phyloP scores from a whole-genome alignment of 2,797 vertebrate genomes.

The Carcharodon carcharias region DNA sequence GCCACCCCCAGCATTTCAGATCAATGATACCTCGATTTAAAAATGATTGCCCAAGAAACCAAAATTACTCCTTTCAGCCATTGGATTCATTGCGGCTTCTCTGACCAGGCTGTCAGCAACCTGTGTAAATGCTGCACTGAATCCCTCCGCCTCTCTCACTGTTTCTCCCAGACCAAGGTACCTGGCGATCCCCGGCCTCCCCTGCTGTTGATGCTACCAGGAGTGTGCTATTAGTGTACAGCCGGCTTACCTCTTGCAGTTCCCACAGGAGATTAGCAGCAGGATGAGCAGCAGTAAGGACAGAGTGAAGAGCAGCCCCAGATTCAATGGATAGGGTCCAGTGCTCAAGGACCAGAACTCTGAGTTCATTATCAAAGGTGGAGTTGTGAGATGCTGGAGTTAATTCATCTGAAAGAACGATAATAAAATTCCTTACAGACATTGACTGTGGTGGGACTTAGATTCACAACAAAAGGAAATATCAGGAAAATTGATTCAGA shows the following conservation, averaged over 20 bases:
- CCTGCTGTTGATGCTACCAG: not conserved
- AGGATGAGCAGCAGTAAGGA: slow-evolving; percentile 10
- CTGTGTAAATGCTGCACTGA: no score
- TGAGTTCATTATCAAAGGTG: no score
- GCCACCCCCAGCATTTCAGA: no score
- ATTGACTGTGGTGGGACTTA: not conserved
- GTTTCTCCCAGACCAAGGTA: no score
- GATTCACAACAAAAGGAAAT: not conserved
- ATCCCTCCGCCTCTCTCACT: no score
- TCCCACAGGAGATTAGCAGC: not conserved
- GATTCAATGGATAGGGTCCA: no score
- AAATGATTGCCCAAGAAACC: no score
- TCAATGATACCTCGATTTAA: no score
- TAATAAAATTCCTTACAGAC: not conserved
- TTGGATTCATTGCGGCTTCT: no score
- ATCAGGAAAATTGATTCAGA: not conserved
- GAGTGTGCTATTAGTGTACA: not conserved
- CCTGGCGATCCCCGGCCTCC: no score
- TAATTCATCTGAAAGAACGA: not conserved
- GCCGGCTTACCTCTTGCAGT: slow-evolving; percentile 4
- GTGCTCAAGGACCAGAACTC: not conserved
- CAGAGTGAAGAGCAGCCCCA: not conserved
- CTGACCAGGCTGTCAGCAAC: no score
- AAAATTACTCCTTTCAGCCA: no score
- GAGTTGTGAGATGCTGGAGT: not conserved